Evolutionary conservation across 35 echinoderm and acorn worm genomes (phyloP).

Genomic region (Strongylocentrotus purpuratus): DNA sequence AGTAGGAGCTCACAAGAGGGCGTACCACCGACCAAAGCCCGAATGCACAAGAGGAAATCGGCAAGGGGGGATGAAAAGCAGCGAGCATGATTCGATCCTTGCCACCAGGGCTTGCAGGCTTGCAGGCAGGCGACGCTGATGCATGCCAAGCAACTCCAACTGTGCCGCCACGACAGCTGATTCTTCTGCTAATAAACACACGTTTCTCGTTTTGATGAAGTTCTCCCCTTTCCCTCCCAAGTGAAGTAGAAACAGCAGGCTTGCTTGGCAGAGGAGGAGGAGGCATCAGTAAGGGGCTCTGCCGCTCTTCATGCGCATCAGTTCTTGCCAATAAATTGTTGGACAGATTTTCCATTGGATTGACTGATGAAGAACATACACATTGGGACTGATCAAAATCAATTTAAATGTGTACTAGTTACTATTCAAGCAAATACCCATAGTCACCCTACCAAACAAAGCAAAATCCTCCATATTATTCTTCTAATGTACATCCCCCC

Average conservation of each 20-base stretch:
- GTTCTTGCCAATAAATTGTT: background rate
- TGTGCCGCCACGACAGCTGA: conserved; percentile 18
- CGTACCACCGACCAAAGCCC: background rate
- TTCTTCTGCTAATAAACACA: conserved; percentile 16
- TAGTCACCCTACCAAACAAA: background rate
- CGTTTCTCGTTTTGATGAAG: background rate
- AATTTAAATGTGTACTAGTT: background rate
- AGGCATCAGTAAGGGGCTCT: background rate
- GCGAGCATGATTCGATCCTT: background rate
- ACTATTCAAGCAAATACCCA: background rate
- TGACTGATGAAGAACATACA: background rate
- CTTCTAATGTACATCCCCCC: background rate
- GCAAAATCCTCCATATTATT: background rate
- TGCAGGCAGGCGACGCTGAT: background rate
- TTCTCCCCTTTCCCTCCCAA: background rate
- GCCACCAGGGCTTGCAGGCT: background rate
- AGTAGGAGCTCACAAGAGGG: conserved; percentile 28
- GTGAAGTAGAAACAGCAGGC: background rate
- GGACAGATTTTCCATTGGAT: background rate
- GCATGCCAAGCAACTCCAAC: background rate
- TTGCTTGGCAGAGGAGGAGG: background rate
- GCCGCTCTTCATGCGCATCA: background rate
- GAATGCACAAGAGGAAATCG: background rate
- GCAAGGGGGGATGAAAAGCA: background rate
- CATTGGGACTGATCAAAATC: background rate